Conservation (phyloP, 2,888 invertebrate genomes). For the Drosophila anomalata region DNA sequence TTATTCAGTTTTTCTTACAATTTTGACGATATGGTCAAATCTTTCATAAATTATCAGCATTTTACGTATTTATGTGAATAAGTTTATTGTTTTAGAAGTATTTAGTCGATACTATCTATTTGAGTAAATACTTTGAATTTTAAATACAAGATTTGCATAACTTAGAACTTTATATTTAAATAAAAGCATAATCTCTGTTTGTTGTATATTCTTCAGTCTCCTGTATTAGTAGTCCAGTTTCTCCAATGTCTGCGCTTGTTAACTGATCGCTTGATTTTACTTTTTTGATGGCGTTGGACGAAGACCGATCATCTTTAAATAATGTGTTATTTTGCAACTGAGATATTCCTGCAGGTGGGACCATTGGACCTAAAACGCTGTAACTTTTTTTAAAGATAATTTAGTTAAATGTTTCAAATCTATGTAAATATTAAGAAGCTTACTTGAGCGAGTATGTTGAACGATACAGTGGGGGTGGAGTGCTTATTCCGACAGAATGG, state of each 20-base stretch:
- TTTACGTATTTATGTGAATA: too few species aligned
- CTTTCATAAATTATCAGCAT: too few species aligned
- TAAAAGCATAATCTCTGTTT: not conserved
- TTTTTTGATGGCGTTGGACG: not conserved
- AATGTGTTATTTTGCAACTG: not conserved
- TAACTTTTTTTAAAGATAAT: not conserved
- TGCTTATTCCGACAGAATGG: conserved; percentile 82
- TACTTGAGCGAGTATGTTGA: conserved; percentile 92
- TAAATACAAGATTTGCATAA: not conserved
- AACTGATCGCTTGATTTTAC: not conserved
- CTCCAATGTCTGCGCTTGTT: not conserved
- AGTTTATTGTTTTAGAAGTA: too few species aligned
- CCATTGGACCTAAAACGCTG: conserved; percentile 51
- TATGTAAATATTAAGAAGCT: conserved; percentile 20
- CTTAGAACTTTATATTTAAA: not conserved
- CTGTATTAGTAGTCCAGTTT: not conserved
- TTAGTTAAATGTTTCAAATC: not conserved
- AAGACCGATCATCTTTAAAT: not conserved
- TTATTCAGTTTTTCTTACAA: too few species aligned
- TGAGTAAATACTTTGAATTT: not conserved
- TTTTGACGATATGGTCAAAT: too few species aligned
- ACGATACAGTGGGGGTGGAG: conserved; percentile 96
- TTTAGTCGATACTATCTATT: too few species aligned
- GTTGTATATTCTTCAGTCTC: not conserved
- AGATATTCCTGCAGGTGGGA: conserved; percentile 22